Base-by-base conservation (phyloP, 2,797 vertebrate species). In the Sciurus vulgaris region DNA sequence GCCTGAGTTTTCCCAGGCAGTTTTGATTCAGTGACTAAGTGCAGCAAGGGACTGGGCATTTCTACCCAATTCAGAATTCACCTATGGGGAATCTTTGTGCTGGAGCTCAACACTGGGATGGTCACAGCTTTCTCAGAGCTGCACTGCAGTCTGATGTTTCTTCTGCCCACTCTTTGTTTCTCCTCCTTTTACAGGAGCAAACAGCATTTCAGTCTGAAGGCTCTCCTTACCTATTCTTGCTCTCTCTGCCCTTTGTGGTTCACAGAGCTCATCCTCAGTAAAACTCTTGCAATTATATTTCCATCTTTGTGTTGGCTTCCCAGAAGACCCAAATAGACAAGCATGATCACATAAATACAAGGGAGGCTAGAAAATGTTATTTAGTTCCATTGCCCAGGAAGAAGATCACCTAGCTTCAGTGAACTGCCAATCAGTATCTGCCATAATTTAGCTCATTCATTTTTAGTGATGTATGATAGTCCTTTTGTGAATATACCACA, bases 401-500 rank as follows among this genome's bases (percentile, higher is more conserved):
- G n/a, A 96, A 70, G 28, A 89, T 17, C 1, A 90, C 88, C 35
- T 54, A 74, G 13, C 35, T 91, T 22, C 11, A 76, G 12, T 77
- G 44, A 77, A 59, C 4, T 73, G 30, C 35, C 76, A 49, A 44
- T 78, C 17, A 79, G 14, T 84, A 65, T 65, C 44, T 95, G 35
- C n/a, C 14, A 85, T 77, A 67, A 77, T 85, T 87, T 87, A 90
- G 15, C 5, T 70, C 35, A 87, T 41, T 63, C 3, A 81, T 20
- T 89, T 87, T 77, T 87, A 85, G 15, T 85, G n/a, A 79, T 67
- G 28, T 56, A 56, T 81, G 33, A 79, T 54, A 79, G n/a, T 38
- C 67, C 17, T 65, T 86, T 93, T 93, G 22, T 67, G 49, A 94
- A 85, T 54, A 87, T 74, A 54, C 13, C n/a, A 86, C 51, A 86